These are phyloP conservation scores for Agriopis marginaria DNA, from an alignment of 2,888 invertebrate species.

Conservation along the genomic window DNA sequence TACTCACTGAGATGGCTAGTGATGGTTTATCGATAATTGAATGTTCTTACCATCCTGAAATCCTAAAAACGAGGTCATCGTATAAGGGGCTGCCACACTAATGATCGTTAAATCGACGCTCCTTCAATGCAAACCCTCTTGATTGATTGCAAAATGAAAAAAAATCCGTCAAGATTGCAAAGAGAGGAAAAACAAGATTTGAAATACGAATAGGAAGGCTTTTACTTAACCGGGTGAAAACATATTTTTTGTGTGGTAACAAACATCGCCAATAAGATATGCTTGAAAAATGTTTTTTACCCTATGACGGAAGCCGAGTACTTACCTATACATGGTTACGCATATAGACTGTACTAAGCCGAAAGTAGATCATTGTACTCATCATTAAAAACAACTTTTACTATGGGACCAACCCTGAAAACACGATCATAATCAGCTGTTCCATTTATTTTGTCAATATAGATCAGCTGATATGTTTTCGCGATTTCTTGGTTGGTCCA, in stretches of 20 bases:
- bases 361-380: too few relatives aligned
- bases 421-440: too few relatives aligned
- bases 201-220: slow-evolving; percentile 3
- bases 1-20: too few relatives aligned
- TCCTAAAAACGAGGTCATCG: slow-evolving; percentile 8
- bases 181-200: slow-evolving; percentile 16
- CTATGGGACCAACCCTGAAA: too few relatives aligned
- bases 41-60: slow-evolving; percentile 3
- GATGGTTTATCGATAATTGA: not conserved
- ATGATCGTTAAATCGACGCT: slow-evolving; percentile 39
- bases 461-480: too few relatives aligned
- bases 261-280: not conserved
- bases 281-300: too few relatives aligned
- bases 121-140: slow-evolving; percentile 36
- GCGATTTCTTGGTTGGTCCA: too few relatives aligned
- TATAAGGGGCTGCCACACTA: slow-evolving; percentile 19
- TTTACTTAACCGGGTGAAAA: not conserved
- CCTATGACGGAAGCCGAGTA: too few relatives aligned
- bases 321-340: too few relatives aligned
- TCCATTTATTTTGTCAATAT: too few relatives aligned
- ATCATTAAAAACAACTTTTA: too few relatives aligned
- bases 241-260: not conserved
- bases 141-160: slow-evolving; percentile 44
- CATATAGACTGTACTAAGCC: too few relatives aligned
- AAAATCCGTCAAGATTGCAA: slow-evolving; percentile 18